Percentiles rank a stretch among this genome's conserved stretches.
phyloP scores from a whole-genome alignment of 2,888 invertebrate species.

The Phyllotreta striolata region DNA sequence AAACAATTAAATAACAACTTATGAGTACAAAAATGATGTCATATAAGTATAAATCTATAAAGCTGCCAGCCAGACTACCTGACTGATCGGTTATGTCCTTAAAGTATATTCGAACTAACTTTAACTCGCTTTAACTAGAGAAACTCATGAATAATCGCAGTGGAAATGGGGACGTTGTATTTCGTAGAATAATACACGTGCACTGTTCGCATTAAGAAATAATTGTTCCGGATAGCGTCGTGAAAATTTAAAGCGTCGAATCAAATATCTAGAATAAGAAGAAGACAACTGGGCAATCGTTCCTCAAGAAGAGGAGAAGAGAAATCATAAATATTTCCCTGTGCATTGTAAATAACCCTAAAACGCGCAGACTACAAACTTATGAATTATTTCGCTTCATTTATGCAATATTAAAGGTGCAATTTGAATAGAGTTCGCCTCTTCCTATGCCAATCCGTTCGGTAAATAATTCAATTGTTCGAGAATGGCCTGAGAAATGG shows the following conservation, averaged over 20 bases:
- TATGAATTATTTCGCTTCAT: constrained; percentile 64
- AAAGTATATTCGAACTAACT: no score
- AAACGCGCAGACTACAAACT: constrained; percentile 63
- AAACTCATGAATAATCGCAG: no score
- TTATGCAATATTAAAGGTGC: constrained; percentile 63
- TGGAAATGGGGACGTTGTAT: no score
- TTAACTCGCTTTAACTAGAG: no score
- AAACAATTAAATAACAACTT: no score
- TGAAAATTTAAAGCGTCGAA: constrained; percentile 58
- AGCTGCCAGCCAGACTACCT: background rate
- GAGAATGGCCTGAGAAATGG: constrained; percentile 60
- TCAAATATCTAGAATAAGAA: constrained; percentile 57
- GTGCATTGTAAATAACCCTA: constrained; percentile 65
- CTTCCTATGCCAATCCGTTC: constrained; percentile 61
- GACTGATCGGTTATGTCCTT: background rate
- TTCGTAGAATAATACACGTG: constrained; percentile 10
- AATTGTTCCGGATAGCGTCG: constrained; percentile 46
- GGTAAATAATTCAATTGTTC: constrained; percentile 62
- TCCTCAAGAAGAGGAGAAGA: constrained; percentile 54
- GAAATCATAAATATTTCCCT: constrained; percentile 67
- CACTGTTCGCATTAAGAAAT: constrained; percentile 53
- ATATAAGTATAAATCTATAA: background rate
- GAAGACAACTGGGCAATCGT: constrained; percentile 59
- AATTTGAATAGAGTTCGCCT: constrained; percentile 63
- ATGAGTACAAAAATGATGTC: background rate